These are phyloP conservation scores for Lophotriccus pileatus DNA, from an alignment of 2,797 vertebrate genomes.

Conservation along the genomic window DNA sequence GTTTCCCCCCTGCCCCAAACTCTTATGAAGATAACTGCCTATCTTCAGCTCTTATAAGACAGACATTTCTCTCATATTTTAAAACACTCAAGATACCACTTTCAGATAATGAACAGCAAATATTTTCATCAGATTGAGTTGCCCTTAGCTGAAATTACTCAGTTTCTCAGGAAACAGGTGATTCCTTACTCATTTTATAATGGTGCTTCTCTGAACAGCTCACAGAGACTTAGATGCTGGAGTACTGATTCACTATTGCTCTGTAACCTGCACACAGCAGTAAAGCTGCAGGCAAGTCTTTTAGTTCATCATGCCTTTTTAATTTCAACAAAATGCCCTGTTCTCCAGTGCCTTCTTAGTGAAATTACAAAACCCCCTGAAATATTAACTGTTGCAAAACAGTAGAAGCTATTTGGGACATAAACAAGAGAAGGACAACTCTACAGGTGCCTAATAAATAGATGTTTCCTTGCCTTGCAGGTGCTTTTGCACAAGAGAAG, in stretches of 20 bases:
- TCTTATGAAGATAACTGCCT: too few species aligned
- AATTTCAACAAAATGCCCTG: background rate
- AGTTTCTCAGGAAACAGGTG: background rate
- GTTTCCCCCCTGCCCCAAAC: background rate
- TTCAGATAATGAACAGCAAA: background rate
- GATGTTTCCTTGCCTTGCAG: conserved; percentile 80
- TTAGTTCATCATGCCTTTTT: background rate
- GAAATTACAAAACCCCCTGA: background rate
- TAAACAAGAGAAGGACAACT: background rate
- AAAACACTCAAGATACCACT: background rate
- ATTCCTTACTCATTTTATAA: background rate
- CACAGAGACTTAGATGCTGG: background rate
- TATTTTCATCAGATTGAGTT: background rate
- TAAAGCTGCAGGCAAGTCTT: background rate
- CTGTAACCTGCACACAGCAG: background rate
- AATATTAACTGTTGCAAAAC: background rate
- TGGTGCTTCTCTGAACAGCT: background rate
- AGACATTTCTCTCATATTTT: background rate
- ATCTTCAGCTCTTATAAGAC: background rate
- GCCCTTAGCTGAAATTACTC: background rate
- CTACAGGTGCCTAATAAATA: background rate
- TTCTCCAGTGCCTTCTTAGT: background rate
- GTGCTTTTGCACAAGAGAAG: conserved; percentile 86
- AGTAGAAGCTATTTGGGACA: background rate
- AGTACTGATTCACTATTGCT: background rate